Percentiles rank a stretch among this genome's conserved stretches.
These are phyloP conservation scores for Sturnus vulgaris DNA, from an alignment of 2,113 vertebrate genomes.

Conservation along the genomic window DNA sequence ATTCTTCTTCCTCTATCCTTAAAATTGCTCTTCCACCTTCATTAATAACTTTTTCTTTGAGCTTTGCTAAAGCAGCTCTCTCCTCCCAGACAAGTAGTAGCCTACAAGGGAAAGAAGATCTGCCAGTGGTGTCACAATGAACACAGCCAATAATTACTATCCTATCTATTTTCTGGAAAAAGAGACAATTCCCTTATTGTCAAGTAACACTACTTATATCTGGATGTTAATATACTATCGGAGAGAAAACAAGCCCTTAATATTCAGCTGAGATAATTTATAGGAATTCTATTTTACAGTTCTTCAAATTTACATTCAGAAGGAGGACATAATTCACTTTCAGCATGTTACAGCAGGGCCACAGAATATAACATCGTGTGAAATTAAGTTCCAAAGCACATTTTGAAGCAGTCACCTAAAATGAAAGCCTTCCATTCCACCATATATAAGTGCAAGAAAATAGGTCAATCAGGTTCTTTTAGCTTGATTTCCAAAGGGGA, in stretches of 20 bases:
- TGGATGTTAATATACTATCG: background rate
- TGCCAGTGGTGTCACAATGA: background rate
- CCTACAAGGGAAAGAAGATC: slow-evolving; percentile 61
- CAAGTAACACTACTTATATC: background rate
- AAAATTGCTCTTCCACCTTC: slow-evolving; percentile 87
- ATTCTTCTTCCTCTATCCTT: slow-evolving; percentile 90
- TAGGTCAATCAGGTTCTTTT: background rate
- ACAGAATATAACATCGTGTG: background rate
- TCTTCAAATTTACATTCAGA: background rate
- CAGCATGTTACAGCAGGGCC: background rate
- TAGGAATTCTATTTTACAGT: background rate
- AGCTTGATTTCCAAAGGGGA: background rate
- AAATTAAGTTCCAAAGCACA: background rate
- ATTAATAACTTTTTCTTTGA: slow-evolving; percentile 83
- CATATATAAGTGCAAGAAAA: background rate
- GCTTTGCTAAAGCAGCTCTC: slow-evolving; percentile 80
- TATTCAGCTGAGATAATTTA: background rate
- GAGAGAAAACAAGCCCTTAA: background rate
- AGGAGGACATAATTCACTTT: background rate
- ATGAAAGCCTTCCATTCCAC: background rate
- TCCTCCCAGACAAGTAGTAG: slow-evolving; percentile 86
- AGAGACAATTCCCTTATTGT: background rate
- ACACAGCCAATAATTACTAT: background rate
- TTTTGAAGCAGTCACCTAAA: background rate
- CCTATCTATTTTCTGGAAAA: background rate